Evolutionary conservation across 1,140 invertebrate species (phyloP), one percentile per base, ranked within the genome.

Genomic region (Leptinotarsa lineolata): DNA sequence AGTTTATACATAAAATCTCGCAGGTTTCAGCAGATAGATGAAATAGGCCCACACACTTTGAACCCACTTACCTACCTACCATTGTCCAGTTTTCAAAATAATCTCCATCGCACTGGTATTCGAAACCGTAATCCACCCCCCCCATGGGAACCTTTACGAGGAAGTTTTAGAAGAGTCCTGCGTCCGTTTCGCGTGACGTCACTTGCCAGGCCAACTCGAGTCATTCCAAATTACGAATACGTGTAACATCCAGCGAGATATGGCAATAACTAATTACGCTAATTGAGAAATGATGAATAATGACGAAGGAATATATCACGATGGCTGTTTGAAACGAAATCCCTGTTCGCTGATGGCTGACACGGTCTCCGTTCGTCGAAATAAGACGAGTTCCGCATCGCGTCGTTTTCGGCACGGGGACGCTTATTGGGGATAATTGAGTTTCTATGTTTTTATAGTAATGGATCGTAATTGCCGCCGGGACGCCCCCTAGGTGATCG

Each of bases 281-380:
- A 76, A 76, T 76, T 76, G 74, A 76, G 71, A 67, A 76, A 76
- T 76, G 74, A 71, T 71, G 69, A 71, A 71, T 71, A 71, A 71
- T 71, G 69, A 71, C 39, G 69, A 22, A 71, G 69, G 69, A 71
- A 45, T 68, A 24, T 71, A 61, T 61, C 69, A 71, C 22, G 22
- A 30, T 21, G 58, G 59, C 61, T 21, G 20, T 58, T 48, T 68
- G 67, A 68, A 68, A 68, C 46, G 67, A 68, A 68, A 68, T 68
- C 46, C 67, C 67, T 68, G 67, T 71, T 71, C 61, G 30, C 48
- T 39, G 60, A 63, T 71, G 69, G 59, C 22, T 44, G 69, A 61
- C 69, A 63, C 59, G 58, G 60, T 21, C 58, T 18, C 60, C 69
- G 44, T 46, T 48, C 54, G 30, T 22, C 69, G 69, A 61, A 39